Percentiles rank a stretch among this genome's conserved stretches.
Conservation (phyloP, 37 sponge, comb jelly and placozoan genomes). For the Petrosia ficiformis region DNA sequence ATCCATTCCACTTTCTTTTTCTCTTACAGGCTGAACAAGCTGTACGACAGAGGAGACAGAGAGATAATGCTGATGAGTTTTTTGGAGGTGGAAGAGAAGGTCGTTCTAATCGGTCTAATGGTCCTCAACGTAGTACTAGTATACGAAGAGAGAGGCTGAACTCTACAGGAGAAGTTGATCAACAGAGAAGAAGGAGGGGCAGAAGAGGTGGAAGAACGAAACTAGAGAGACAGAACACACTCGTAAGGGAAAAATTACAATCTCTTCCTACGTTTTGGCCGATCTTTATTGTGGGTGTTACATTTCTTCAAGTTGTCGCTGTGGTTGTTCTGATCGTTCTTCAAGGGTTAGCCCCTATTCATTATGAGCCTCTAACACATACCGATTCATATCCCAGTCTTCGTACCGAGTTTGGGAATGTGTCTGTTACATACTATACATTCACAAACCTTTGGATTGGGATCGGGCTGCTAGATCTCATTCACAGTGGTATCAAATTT, state of each 20-base stretch:
- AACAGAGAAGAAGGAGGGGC: not conserved
- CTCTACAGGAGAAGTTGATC: conserved; percentile 3
- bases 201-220: conserved; percentile 29
- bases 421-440: conserved; percentile 39
- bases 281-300: conserved; percentile 77
- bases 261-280: conserved; percentile 93
- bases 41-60: conserved; percentile 22
- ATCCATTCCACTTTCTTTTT: not conserved
- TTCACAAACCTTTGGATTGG: conserved; percentile 91
- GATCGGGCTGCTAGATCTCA: conserved; percentile 39
- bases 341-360: conserved; percentile 47
- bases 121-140: not conserved
- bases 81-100: conserved; percentile 48
- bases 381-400: conserved; percentile 34
- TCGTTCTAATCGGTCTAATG: not conserved
- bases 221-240: conserved; percentile 69
- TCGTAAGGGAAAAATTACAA: conserved; percentile 62
- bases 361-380: conserved; percentile 17
- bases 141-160: conserved; percentile 28
- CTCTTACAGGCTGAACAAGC: conserved; percentile 33
- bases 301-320: conserved; percentile 59
- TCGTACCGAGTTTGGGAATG: not conserved
- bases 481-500: conserved; percentile 85
- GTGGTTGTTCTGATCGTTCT: conserved; percentile 37
- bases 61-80: conserved; percentile 36